phyloP scores from a whole-genome alignment of 2,888 invertebrate genomes.

The Dryadula phaetusa region DNA sequence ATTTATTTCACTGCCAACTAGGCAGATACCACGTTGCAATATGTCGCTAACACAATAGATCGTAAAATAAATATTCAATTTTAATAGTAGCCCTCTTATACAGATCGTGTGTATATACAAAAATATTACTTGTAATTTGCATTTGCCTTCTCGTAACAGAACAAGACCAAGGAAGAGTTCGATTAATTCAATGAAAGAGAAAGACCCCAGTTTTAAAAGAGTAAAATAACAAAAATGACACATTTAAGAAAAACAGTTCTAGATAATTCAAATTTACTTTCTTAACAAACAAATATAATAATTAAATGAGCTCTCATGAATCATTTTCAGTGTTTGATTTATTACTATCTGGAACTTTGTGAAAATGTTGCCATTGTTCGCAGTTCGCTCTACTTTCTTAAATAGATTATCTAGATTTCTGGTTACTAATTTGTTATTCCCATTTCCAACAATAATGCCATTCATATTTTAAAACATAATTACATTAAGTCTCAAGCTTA shows the following conservation, averaged over 20 bases:
- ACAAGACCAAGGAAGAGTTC: not conserved
- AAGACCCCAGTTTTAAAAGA: not conserved
- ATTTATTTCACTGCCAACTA: slow-evolving; percentile 25
- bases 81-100: not conserved
- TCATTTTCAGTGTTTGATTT: slow-evolving; percentile 25
- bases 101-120: not conserved
- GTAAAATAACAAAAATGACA: not conserved
- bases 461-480: slow-evolving; percentile 23
- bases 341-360: slow-evolving; percentile 21
- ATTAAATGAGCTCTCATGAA: slow-evolving; percentile 17
- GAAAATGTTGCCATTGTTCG: slow-evolving; percentile 28
- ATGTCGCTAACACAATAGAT: slow-evolving; percentile 24
- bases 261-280: slow-evolving; percentile 7
- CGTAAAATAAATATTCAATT: slow-evolving; percentile 11
- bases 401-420: slow-evolving; percentile 25
- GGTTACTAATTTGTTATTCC: slow-evolving; percentile 23
- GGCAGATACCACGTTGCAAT: slow-evolving; percentile 22
- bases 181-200: not conserved
- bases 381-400: slow-evolving; percentile 20
- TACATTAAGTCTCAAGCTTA: slow-evolving; percentile 11
- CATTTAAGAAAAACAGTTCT: not conserved
- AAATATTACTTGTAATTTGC: not conserved
- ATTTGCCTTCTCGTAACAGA: not conserved
- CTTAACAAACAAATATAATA: slow-evolving; percentile 8
- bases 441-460: not conserved